Percentiles rank a stretch among this genome's conserved stretches.
phyloP scores from a whole-genome alignment of 2,797 vertebrate species.

The Taeniopygia guttata region DNA sequence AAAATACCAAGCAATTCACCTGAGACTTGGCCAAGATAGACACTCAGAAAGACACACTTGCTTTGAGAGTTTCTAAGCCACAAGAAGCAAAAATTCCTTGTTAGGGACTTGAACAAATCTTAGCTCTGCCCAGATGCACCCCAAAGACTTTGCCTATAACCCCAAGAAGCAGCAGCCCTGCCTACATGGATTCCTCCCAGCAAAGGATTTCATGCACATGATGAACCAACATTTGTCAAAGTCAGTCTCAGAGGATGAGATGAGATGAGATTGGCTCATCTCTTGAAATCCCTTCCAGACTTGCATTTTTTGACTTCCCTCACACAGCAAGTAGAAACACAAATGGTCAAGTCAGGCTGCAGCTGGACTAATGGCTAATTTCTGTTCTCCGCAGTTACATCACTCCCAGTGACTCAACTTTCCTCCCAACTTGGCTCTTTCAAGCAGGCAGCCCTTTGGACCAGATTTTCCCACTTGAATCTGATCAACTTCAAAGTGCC shows the following conservation, averaged over 20 bases:
- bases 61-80: background rate
- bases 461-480: slow-evolving; percentile 23
- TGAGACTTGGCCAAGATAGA: background rate
- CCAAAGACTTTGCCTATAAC: accelerated
- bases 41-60: background rate
- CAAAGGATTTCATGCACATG: background rate
- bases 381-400: background rate
- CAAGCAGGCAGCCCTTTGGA: background rate
- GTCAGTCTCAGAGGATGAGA: background rate
- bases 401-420: background rate
- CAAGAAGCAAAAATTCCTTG: background rate
- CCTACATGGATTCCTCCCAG: background rate
- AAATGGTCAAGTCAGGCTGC: background rate
- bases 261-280: background rate
- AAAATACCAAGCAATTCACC: background rate
- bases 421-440: background rate
- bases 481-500: slow-evolving; percentile 15
- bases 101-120: background rate
- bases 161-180: background rate
- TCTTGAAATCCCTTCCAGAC: background rate
- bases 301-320: background rate
- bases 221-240: background rate
- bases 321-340: background rate
- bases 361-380: background rate
- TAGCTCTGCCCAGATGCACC: background rate